Evolutionary conservation across 2,113 vertebrate genomes (phyloP), one percentile per base, ranked within the genome.

Genomic region (Ciconia maguari): DNA sequence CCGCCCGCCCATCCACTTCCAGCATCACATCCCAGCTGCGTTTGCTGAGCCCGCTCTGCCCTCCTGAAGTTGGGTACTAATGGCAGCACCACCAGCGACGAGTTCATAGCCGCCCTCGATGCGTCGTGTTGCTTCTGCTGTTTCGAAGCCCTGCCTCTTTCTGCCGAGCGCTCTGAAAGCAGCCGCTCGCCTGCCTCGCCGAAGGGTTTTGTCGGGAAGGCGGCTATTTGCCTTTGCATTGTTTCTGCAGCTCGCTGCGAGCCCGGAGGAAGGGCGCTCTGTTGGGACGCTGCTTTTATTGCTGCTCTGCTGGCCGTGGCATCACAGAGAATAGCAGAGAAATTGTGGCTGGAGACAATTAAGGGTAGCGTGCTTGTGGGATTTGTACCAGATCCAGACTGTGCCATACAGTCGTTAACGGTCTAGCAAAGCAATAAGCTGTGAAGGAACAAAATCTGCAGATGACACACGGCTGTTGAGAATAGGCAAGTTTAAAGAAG

Each of bases 251-350:
- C 75, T 57, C 64, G 5, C 46, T 25, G 20, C 24, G 16, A 72
- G 79, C 79, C 71, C 57, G 65, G 16, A 65, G 80, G 65, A 81
- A 41, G 32, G 78, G 69, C 52, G 34, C 26, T 74, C 68, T 51
- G 46, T 20, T n/a, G 84, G 66, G 85, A 57, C 20, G 10, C 25
- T 9, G 71, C 58, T 76, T 60, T 60, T 27, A 44, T n/a, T 27
- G 19, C 20, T 34, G 79, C 79, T 88, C 27, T 4, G 4, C 75
- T 54, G 51, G 89, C 89, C 9, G 1, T 60, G 61, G 71, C 79
- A 90, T 90, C 93, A 82, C 87, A 85, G 79, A 60, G 86, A 92
- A 83, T 7, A 90, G 88, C 89, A 41, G 69, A 82, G 24, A 82
- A 90, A 90, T 71, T 41, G 89, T 54, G 85, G 88, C 88, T 90